phyloP scores from a whole-genome alignment of 2,113 vertebrate species.

The Oncorhynchus gorbuscha region DNA sequence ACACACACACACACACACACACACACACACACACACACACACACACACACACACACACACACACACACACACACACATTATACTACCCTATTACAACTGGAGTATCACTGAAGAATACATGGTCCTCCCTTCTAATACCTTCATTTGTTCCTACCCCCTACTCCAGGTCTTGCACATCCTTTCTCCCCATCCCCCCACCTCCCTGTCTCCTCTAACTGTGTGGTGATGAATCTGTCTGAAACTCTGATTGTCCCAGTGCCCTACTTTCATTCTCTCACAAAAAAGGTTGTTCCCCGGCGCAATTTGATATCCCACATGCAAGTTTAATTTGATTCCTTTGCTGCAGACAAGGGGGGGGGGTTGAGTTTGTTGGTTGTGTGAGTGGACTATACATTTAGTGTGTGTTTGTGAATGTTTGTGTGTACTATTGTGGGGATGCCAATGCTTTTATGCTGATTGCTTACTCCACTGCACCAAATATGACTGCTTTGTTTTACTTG shows the following conservation, averaged over 20 bases:
- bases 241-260: constrained; percentile 71
- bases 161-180: background rate
- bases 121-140: background rate
- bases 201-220: constrained; percentile 1
- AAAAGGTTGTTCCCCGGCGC: constrained; percentile 36
- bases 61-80: too few relatives aligned
- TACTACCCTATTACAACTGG: too few relatives aligned
- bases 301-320: constrained; percentile 75
- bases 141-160: background rate
- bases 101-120: too few relatives aligned
- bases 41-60: constrained; percentile 31
- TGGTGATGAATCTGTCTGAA: background rate
- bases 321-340: constrained; percentile 73
- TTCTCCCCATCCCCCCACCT: constrained; percentile 6
- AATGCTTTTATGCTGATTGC: constrained; percentile 30
- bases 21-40: too few relatives aligned
- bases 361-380: constrained; percentile 31
- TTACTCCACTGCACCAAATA: constrained; percentile 13
- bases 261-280: constrained; percentile 56
- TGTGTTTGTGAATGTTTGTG: background rate
- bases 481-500: constrained; percentile 19
- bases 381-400: constrained; percentile 3
- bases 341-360: constrained; percentile 20
- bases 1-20: constrained; percentile 31
- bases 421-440: constrained; percentile 7